Conservation (phyloP, 2,888 invertebrate species). For the Urechis unicinctus region DNA sequence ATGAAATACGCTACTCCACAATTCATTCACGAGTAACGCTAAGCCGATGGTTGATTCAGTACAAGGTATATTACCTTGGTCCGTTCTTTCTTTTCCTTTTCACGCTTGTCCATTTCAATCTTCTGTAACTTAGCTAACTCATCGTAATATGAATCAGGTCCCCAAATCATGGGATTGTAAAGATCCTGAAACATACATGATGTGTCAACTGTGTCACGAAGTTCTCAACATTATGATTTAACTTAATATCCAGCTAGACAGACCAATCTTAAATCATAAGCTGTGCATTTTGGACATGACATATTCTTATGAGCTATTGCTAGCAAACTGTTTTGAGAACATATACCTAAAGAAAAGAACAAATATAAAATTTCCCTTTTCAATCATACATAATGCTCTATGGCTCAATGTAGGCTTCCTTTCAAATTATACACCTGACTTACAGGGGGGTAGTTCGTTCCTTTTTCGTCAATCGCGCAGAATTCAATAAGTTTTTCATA, state of each 20-base stretch:
- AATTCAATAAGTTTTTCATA: slow-evolving; percentile 93
- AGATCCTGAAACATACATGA: slow-evolving; percentile 58
- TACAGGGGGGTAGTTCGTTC: slow-evolving; percentile 84
- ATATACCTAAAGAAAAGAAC: no score
- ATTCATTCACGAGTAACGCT: neutral
- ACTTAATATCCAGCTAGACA: no score
- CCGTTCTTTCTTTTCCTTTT: slow-evolving; percentile 79
- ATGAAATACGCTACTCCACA: neutral
- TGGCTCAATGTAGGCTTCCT: no score
- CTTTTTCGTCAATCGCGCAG: slow-evolving; percentile 91
- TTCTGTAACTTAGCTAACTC: slow-evolving; percentile 84
- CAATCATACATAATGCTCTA: no score
- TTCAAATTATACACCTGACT: slow-evolving; percentile 10
- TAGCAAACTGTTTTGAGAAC: no score
- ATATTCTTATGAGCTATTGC: neutral
- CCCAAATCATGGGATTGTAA: slow-evolving; percentile 89
- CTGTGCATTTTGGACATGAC: no score
- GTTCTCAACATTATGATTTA: no score
- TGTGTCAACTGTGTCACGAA: neutral
- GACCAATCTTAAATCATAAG: no score
- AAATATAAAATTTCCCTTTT: no score
- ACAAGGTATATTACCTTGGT: slow-evolving; percentile 57
- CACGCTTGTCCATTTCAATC: slow-evolving; percentile 82
- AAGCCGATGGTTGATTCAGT: neutral
- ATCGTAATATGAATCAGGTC: slow-evolving; percentile 86